Percentiles rank a stretch among this genome's conserved stretches.
Conservation (phyloP, 2,888 invertebrate species). For the Diabrotica balteata region DNA sequence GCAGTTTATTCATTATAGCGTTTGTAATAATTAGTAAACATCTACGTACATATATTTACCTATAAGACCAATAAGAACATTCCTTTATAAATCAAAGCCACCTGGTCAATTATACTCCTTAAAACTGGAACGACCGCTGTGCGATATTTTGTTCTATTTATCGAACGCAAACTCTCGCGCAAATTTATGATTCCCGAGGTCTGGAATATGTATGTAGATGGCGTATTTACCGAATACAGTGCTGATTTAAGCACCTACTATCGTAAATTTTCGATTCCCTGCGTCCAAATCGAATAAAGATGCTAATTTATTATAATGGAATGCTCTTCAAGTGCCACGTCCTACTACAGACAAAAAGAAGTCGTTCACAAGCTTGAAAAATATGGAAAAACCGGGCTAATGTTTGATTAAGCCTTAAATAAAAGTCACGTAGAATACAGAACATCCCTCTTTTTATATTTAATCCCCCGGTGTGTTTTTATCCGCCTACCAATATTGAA, state of each 20-base stretch:
- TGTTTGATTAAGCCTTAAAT: slow-evolving; percentile 5
- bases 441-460: too few relatives aligned
- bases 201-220: slow-evolving; percentile 23
- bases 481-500: too few relatives aligned
- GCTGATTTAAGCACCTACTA: slow-evolving; percentile 21
- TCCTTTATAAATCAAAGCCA: not conserved
- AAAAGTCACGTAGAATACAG: too few relatives aligned
- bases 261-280: slow-evolving; percentile 22
- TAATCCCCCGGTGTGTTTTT: too few relatives aligned
- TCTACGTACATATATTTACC: too few relatives aligned
- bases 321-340: slow-evolving; percentile 5
- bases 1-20: too few relatives aligned
- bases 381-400: not conserved
- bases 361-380: not conserved
- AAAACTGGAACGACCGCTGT: not conserved
- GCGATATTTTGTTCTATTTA: slow-evolving; percentile 1
- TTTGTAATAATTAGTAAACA: too few relatives aligned
- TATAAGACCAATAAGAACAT: too few relatives aligned
- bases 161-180: slow-evolving; percentile 5
- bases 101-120: not conserved
- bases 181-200: slow-evolving; percentile 21
- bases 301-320: slow-evolving; percentile 26
- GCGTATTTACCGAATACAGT: slow-evolving; percentile 24
- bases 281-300: slow-evolving; percentile 26
- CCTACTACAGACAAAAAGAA: not conserved